Evolutionary conservation across 1,140 invertebrate species (phyloP), one percentile per base, ranked within the genome.

Genomic region (Argopecten irradians): DNA sequence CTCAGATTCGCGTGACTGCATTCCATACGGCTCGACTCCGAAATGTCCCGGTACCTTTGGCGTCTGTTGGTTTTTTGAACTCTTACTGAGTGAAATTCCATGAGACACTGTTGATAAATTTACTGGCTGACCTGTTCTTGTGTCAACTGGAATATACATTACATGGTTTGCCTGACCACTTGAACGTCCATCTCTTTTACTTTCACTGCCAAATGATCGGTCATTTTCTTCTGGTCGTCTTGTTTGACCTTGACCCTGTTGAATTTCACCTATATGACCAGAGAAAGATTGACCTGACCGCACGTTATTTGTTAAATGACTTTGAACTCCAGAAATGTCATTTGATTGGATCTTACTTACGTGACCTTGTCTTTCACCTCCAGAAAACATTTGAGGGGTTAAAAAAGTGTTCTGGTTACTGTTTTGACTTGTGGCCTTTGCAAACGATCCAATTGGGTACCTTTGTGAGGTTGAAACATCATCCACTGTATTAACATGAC

Each of bases 91-190:
- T 83, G 39, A 43, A n/a, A 22, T 5, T 3, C 13, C 39, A 84
- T 84, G 82, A 34, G 46, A 36, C 34, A 34, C 83, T 46, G 34
- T 33, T 34, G 19, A 43, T 46, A 87, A 82, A 39, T 87, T 33
- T 11, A 46, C 5, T 34, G 82, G 83, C 22, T 87, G 41, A 19
- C 86, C 86, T 0, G 83, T 84, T 13, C 9, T 36, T 71, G 43
- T 71, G 82, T 89, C 46, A 46, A 83, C 86, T 82, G 88, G 88
- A n/a, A 86, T 41, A 19, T 89, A 87, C n/a, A 82, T 19, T 22
- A 89, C 34, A 71, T 82, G 22, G 34, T 82, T 82, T 84, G 3
- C 1, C 19, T 34, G 11, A 7, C 16, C 33, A 36, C 19, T 36
- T 34, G 34, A 14, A 8, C 9, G 2, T 34, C 14, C 83, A 5